Percentiles rank a stretch among this genome's conserved stretches.
phyloP scores from a whole-genome alignment of 92 coral and sea anemone genomes.

The Heliopora coerulea region DNA sequence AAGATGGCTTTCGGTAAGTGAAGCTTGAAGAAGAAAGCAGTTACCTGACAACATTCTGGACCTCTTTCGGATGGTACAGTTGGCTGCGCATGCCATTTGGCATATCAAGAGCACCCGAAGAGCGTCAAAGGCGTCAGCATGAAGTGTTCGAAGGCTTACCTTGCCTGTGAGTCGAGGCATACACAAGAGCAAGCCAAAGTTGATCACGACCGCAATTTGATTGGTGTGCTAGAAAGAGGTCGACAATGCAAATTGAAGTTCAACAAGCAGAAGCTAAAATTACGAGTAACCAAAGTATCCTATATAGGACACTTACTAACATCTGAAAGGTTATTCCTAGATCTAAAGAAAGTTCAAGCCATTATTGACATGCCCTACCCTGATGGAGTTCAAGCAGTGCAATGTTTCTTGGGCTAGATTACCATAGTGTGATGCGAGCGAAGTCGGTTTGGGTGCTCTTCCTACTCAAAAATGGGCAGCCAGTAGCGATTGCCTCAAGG shows the following conservation, averaged over 20 bases:
- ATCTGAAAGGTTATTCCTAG: slow-evolving; percentile 31
- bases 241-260: slow-evolving; percentile 46
- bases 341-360: slow-evolving; percentile 40
- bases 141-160: slow-evolving; percentile 30
- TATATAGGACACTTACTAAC: slow-evolving; percentile 27
- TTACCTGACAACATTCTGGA: slow-evolving; percentile 49
- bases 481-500: too few relatives aligned
- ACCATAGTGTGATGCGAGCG: too few relatives aligned
- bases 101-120: too few relatives aligned
- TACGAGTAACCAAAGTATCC: slow-evolving; percentile 38
- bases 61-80: slow-evolving; percentile 45
- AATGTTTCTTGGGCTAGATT: slow-evolving; percentile 33
- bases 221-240: slow-evolving; percentile 33
- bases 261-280: slow-evolving; percentile 39
- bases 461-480: too few relatives aligned
- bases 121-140: slow-evolving; percentile 40
- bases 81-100: too few relatives aligned
- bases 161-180: slow-evolving; percentile 25
- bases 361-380: slow-evolving; percentile 46
- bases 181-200: slow-evolving; percentile 24
- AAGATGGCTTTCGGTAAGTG: background rate
- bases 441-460: too few relatives aligned
- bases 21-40: slow-evolving; percentile 6
- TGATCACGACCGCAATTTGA: slow-evolving; percentile 25
- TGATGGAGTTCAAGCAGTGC: slow-evolving; percentile 34